phyloP scores from a whole-genome alignment of 2,888 invertebrate species.

The Embidobia sp. region DNA sequence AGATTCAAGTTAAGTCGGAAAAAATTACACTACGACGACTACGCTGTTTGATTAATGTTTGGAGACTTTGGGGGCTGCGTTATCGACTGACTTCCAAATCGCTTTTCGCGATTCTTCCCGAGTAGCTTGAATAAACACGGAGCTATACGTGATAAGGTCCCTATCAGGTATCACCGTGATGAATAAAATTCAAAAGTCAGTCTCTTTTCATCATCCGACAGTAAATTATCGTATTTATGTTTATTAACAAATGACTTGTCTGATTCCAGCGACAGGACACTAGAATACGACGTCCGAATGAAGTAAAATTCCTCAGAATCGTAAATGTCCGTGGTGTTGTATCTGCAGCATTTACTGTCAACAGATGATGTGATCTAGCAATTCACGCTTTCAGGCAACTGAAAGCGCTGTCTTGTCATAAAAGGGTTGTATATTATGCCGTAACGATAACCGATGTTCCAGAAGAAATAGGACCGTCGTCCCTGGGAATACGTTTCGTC shows the following conservation, averaged over 20 bases:
- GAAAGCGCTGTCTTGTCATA: constrained; percentile 66
- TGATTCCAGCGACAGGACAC: constrained; percentile 1
- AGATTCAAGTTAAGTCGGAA: constrained; percentile 36
- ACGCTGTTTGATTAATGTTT: constrained; percentile 73
- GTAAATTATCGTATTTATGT: constrained; percentile 6
- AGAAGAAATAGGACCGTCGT: constrained; percentile 22
- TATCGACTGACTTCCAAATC: constrained; percentile 70
- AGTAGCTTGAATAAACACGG: constrained; percentile 47
- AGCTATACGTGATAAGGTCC: constrained; percentile 28
- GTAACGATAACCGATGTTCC: constrained; percentile 60
- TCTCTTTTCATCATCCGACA: not conserved
- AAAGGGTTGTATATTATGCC: constrained; percentile 72
- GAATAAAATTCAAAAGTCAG: not conserved
- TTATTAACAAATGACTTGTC: not conserved
- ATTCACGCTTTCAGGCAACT: constrained; percentile 14
- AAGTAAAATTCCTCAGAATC: constrained; percentile 16
- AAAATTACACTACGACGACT: constrained; percentile 50
- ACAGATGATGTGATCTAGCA: constrained; percentile 33
- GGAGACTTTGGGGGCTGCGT: constrained; percentile 67
- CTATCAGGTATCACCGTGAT: constrained; percentile 17
- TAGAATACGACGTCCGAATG: constrained; percentile 3
- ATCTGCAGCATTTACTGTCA: constrained; percentile 22
- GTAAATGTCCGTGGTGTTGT: constrained; percentile 27
- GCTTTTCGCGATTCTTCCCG: constrained; percentile 69
- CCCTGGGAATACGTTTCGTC: constrained; percentile 29